These are phyloP conservation scores for Oncopodura yosiiana DNA, from an alignment of 1,140 invertebrate species.

Conservation along the genomic window DNA sequence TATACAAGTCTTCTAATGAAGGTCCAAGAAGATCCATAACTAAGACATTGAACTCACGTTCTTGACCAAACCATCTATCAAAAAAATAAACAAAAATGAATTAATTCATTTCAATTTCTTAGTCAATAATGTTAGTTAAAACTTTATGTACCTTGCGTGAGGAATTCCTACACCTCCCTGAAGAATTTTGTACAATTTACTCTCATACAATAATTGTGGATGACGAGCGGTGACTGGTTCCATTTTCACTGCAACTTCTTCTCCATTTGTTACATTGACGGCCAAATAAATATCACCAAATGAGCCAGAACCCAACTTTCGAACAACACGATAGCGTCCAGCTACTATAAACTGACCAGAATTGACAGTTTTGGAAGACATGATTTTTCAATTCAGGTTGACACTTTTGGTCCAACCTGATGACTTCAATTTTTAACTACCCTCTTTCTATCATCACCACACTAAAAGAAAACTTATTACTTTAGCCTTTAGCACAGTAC, in stretches of 20 bases:
- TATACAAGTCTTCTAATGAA: conserved; percentile 91
- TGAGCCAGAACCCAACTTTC: background rate
- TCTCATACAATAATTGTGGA: conserved; percentile 90
- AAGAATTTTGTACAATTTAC: conserved; percentile 83
- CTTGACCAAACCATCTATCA: conserved; percentile 74
- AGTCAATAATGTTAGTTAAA: background rate
- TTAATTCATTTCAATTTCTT: background rate
- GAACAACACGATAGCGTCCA: background rate
- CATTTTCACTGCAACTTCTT: conserved; percentile 94
- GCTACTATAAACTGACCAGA: background rate
- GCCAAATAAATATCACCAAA: background rate
- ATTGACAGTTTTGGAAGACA: no score
- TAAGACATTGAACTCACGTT: conserved; percentile 86
- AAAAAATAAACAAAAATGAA: conserved; percentile 24
- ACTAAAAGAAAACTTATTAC: no score
- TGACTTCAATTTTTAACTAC: no score
- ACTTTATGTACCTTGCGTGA: conserved; percentile 63
- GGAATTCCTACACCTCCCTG: conserved; percentile 91
- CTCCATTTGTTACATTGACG: background rate
- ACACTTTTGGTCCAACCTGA: no score
- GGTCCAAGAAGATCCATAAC: conserved; percentile 94
- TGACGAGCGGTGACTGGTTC: conserved; percentile 83
- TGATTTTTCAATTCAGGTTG: no score
- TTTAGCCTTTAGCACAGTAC: no score
- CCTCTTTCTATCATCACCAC: no score